Percentiles rank a stretch among this genome's conserved stretches.
These are phyloP conservation scores for Caenorhabditis macrosperma DNA, from an alignment of 2,888 invertebrate species.

Conservation along the genomic window DNA sequence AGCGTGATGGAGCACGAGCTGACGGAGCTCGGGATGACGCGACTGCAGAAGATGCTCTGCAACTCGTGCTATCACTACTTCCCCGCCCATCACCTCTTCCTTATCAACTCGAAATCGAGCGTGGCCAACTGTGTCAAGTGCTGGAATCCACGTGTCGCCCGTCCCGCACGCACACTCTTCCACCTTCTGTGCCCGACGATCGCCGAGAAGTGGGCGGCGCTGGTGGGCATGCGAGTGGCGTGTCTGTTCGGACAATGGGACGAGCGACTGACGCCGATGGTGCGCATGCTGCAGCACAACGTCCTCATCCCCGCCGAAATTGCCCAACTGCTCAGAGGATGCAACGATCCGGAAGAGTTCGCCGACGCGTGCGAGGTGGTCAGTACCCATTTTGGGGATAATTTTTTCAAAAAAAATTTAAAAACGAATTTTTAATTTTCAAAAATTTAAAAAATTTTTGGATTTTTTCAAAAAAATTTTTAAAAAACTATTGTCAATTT, in stretches of 20 bases:
- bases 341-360: slow-evolving; percentile 24
- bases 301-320: slow-evolving; percentile 32
- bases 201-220: slow-evolving; percentile 33
- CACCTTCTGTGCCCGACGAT: slow-evolving; percentile 2
- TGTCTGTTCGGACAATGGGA: slow-evolving; percentile 44
- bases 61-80: not conserved
- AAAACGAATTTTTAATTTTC: not conserved
- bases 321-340: slow-evolving; percentile 4
- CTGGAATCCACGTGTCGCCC: not conserved
- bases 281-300: slow-evolving; percentile 24
- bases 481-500: not conserved
- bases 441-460: not conserved
- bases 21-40: slow-evolving; percentile 12
- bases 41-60: slow-evolving; percentile 25
- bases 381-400: not conserved
- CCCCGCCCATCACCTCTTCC: slow-evolving; percentile 20
- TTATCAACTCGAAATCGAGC: not conserved
- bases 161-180: not conserved
- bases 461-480: not conserved
- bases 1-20: slow-evolving; percentile 38
- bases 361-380: slow-evolving; percentile 36
- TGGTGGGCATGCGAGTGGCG: slow-evolving; percentile 19
- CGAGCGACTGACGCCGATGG: slow-evolving; percentile 38
- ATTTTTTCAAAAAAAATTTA: not conserved
- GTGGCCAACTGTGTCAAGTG: slow-evolving; percentile 9